phyloP scores from a whole-genome alignment of 2,888 invertebrate species.

The Noctua fimbriata region DNA sequence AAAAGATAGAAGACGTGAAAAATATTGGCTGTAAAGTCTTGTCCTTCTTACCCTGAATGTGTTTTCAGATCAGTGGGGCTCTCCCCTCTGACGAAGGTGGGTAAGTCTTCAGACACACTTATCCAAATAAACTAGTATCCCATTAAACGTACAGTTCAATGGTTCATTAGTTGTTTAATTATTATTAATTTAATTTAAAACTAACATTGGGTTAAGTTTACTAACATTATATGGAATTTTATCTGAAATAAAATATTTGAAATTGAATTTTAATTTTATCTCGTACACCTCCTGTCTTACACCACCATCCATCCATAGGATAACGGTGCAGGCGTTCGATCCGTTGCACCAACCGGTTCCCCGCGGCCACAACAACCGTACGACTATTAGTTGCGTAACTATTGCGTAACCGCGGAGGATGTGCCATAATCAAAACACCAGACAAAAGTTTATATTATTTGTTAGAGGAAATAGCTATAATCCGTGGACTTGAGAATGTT shows the following conservation, averaged over 20 bases:
- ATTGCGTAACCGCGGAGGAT: slow-evolving; percentile 32
- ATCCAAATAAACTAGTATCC: too few relatives aligned
- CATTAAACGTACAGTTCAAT: too few relatives aligned
- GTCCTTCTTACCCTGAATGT: too few relatives aligned
- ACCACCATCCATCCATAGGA: slow-evolving; percentile 47
- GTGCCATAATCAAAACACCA: slow-evolving; percentile 8
- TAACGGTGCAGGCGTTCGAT: slow-evolving; percentile 59
- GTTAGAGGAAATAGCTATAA: background rate
- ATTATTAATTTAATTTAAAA: too few relatives aligned
- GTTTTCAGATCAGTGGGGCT: too few relatives aligned
- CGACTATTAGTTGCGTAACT: slow-evolving; percentile 52
- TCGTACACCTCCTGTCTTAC: background rate
- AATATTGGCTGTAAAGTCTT: background rate
- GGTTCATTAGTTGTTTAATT: too few relatives aligned
- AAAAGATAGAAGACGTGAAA: background rate
- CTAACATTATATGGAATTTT: too few relatives aligned
- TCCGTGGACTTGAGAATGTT: background rate
- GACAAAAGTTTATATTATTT: background rate
- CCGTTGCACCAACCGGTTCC: slow-evolving; percentile 54
- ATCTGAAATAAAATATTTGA: too few relatives aligned
- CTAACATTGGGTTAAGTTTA: too few relatives aligned
- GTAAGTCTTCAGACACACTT: too few relatives aligned
- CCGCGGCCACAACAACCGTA: slow-evolving; percentile 44
- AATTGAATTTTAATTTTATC: too few relatives aligned
- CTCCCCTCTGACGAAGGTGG: too few relatives aligned